phyloP scores from a whole-genome alignment of 2,113 vertebrate species.

The Halcyon malimbica region DNA sequence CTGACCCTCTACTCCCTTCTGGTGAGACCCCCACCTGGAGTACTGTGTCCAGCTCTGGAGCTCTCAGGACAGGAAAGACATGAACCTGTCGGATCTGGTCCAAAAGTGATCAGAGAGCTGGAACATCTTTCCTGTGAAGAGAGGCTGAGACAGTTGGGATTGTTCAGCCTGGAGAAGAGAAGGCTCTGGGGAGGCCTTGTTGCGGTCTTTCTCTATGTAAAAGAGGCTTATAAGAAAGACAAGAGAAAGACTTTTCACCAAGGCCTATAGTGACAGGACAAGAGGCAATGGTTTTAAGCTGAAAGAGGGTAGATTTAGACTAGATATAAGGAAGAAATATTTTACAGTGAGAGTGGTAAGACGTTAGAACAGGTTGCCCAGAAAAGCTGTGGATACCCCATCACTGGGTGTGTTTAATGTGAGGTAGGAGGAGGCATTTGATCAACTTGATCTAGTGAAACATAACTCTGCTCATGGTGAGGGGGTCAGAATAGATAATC shows the following conservation, averaged over 20 bases:
- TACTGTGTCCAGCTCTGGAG: background rate
- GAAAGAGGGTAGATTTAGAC: background rate
- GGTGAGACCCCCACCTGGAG: background rate
- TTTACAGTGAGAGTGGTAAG: background rate
- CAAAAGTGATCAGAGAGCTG: background rate
- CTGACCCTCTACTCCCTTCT: background rate
- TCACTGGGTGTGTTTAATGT: background rate
- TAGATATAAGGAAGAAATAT: background rate
- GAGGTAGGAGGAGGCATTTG: background rate
- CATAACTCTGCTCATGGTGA: no score
- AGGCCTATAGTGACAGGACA: background rate
- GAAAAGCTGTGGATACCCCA: background rate
- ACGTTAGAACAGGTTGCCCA: background rate
- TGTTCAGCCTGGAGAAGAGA: background rate
- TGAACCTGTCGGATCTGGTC: rapidly evolving
- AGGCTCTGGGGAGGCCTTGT: rapidly evolving
- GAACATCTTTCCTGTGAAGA: background rate
- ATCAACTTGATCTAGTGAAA: background rate
- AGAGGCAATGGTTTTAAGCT: background rate
- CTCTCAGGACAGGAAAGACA: background rate
- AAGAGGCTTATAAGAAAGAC: no score
- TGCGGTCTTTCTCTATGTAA: background rate
- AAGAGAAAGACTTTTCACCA: background rate
- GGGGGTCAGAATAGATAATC: background rate
- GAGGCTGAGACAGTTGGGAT: background rate